These are phyloP conservation scores for Ophion ellenae DNA, from an alignment of 2,888 invertebrate genomes.

Conservation along the genomic window DNA sequence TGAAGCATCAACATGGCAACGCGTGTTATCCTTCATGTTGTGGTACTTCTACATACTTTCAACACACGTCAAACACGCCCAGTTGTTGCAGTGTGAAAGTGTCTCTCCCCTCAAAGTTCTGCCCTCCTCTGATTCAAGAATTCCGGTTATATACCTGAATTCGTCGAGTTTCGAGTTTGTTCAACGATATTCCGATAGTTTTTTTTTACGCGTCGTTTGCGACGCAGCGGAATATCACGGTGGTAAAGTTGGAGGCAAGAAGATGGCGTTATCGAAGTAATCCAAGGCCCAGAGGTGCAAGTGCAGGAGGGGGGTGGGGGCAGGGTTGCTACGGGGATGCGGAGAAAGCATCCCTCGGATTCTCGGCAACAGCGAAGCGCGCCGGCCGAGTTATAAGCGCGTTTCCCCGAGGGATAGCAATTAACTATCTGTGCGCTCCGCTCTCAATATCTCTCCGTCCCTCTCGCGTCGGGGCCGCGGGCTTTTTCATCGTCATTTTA, in stretches of 20 bases:
- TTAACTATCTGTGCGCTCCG: constrained; percentile 52
- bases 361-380: no score
- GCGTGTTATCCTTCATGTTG: no score
- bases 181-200: constrained; percentile 3
- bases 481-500: constrained; percentile 62
- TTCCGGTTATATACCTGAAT: background rate
- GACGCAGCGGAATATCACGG: constrained; percentile 1
- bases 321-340: background rate
- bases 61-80: no score
- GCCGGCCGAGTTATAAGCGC: background rate
- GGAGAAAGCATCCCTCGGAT: background rate
- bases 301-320: background rate
- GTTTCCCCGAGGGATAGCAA: constrained; percentile 46
- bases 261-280: constrained; percentile 54
- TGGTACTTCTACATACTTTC: no score
- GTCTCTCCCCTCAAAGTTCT: constrained; percentile 11
- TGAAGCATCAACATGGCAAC: no score
- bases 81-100: no score
- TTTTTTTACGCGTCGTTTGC: constrained; percentile 16
- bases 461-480: constrained; percentile 21
- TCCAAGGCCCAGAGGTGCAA: constrained; percentile 16
- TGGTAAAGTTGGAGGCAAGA: constrained; percentile 21
- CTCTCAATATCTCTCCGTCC: constrained; percentile 11
- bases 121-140: background rate
- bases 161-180: constrained; percentile 3